phyloP scores from a whole-genome alignment of 1,140 invertebrate species.

The Potamilus streckersoni region DNA sequence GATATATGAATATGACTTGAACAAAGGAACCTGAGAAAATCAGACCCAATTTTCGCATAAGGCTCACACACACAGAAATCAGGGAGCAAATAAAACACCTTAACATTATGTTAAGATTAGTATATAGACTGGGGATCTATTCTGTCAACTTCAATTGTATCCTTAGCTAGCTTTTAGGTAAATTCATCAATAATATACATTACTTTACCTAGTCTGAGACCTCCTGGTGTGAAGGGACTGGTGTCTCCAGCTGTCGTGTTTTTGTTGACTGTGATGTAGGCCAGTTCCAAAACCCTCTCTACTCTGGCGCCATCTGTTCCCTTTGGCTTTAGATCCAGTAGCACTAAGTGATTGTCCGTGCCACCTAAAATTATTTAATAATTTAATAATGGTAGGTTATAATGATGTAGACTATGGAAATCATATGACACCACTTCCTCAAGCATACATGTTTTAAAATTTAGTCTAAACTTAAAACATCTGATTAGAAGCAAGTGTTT shows the following conservation, averaged over 20 bases:
- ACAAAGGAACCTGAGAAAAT: no score
- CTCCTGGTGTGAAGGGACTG: slow-evolving; percentile 93
- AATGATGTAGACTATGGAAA: no score
- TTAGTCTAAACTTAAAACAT: no score
- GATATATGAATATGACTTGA: no score
- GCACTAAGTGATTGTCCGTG: slow-evolving; percentile 75
- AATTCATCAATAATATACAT: not conserved
- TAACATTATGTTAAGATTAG: not conserved
- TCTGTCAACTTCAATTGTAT: not conserved
- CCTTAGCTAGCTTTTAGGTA: not conserved
- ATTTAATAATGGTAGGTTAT: no score
- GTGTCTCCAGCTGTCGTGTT: slow-evolving; percentile 93
- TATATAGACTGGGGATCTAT: not conserved
- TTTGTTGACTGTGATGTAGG: slow-evolving; percentile 96
- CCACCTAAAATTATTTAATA: slow-evolving; percentile 66
- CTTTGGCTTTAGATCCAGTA: slow-evolving; percentile 79
- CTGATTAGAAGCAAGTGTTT: no score
- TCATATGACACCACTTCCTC: no score
- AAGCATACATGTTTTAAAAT: no score
- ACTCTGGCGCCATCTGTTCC: slow-evolving; percentile 86
- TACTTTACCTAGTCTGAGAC: slow-evolving; percentile 71
- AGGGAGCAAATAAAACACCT: not conserved
- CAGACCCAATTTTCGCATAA: not conserved
- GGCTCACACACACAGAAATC: not conserved
- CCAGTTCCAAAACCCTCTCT: slow-evolving; percentile 88